A percentile compares a stretch with the other conserved stretches of the same genome.
Conservation (phyloP, 2,797 vertebrate species). For the Pantherophis vulpinus region DNA sequence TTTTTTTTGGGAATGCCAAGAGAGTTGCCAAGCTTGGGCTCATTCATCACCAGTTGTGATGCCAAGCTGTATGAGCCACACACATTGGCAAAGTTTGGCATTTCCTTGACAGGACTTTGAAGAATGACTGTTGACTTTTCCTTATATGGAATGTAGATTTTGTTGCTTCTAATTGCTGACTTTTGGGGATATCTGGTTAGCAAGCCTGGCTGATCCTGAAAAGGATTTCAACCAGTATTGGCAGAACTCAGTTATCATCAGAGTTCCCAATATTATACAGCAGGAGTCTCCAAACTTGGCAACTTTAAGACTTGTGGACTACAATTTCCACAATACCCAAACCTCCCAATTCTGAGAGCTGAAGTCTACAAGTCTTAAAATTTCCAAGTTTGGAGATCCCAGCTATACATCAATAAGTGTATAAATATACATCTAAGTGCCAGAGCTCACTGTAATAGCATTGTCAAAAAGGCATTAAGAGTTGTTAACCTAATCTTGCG, state of each 20-base stretch:
- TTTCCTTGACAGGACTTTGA: not conserved
- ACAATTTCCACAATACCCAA: not conserved
- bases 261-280: not conserved
- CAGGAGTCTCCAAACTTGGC: not conserved
- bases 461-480: too few species aligned
- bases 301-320: not conserved
- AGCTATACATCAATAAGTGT: not conserved
- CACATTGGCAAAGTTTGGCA: not conserved
- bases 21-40: not conserved
- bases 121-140: not conserved
- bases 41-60: not conserved
- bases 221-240: not conserved
- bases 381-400: not conserved
- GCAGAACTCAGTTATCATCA: not conserved
- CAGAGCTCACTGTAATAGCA: too few species aligned
- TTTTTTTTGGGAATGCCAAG: not conserved
- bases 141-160: not conserved
- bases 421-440: too few species aligned
- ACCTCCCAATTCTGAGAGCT: not conserved
- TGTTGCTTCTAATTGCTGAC: not conserved
- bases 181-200: not conserved
- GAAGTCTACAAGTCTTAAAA: not conserved
- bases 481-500: too few species aligned
- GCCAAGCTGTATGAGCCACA: not conserved
- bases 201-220: not conserved